Evolutionary conservation across 1,140 invertebrate species (phyloP), one percentile per base, ranked within the genome.

Genomic region (Pseudomyrmex gracilis): DNA sequence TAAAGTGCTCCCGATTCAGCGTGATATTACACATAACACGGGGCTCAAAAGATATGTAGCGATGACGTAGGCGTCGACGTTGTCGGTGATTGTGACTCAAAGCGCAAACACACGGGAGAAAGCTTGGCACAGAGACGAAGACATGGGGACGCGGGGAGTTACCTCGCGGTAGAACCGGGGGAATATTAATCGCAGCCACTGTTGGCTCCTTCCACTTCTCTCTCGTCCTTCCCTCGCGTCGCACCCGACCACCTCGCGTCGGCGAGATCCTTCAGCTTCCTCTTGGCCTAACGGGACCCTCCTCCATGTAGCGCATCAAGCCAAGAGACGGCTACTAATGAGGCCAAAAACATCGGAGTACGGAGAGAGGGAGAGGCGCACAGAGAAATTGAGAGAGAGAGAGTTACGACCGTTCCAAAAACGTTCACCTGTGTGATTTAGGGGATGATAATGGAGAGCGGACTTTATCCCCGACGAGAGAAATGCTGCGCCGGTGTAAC

Each of bases 181-280:
- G 92, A 93, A 93, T 92, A 93, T 93, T 93, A 93, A 93, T 93
- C 92, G 92, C 90, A 92, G 92, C 89, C 85, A 90, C 90, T 92
- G 92, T 92, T 91, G 88, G 88, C 87, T 87, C 86, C 85, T 83
- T 88, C 87, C 64, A 73, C 49, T 84, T 68, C 85, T 64, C 85
- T 64, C 86, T 55, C 61, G 43, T 24, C 51, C 86, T 73, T 67
- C 68, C 80, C 77, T 67, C 70, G 66, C 68, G 70, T 58, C 47
- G 34, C 77, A 51, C 71, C 80, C 77, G 60, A 82, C 60, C 73
- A 82, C 64, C 87, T 58, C 68, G 66, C 60, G 17, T 22, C 49
- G 64, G 64, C 45, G 60, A 63, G 55, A 34, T 57, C 83, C 64
- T 66, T 82, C 74, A 67, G 80, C 85, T 83, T 83, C 84, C 83